These are phyloP conservation scores for Prunella himalayana DNA, from an alignment of 2,113 vertebrate species.

Conservation along the genomic window DNA sequence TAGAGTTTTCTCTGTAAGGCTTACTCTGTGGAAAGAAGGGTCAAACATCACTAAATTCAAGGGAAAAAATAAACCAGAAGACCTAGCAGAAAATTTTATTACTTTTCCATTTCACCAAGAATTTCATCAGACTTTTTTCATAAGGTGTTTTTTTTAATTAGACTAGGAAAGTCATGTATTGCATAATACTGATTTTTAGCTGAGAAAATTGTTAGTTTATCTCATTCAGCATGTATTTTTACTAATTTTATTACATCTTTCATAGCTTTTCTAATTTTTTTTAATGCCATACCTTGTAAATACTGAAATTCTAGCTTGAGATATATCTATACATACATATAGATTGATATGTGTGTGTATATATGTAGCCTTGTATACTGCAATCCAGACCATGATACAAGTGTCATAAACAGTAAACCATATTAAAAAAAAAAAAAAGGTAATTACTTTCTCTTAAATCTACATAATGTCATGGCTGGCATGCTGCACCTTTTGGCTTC, in stretches of 20 bases:
- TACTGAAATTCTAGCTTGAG: neutral
- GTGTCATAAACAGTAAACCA: neutral
- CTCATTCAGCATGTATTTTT: neutral
- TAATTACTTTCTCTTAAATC: neutral
- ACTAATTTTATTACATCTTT: neutral
- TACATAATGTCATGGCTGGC: neutral
- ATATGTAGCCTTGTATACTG: neutral
- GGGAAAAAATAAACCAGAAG: neutral
- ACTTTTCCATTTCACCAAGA: neutral
- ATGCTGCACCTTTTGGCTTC: neutral
- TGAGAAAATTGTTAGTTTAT: neutral
- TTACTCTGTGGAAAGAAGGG: neutral
- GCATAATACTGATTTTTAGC: neutral
- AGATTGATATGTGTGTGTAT: neutral
- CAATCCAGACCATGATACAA: neutral
- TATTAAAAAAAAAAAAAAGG: neutral
- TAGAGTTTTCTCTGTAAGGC: neutral
- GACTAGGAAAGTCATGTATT: neutral
- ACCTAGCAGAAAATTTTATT: neutral
- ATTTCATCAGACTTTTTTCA: neutral
- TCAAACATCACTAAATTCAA: neutral
- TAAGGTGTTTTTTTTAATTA: neutral
- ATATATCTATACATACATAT: neutral
- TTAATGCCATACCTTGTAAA: neutral
- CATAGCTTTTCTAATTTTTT: neutral